phyloP scores from a whole-genome alignment of 2,113 vertebrate species.

The Manacus vitellinus region DNA sequence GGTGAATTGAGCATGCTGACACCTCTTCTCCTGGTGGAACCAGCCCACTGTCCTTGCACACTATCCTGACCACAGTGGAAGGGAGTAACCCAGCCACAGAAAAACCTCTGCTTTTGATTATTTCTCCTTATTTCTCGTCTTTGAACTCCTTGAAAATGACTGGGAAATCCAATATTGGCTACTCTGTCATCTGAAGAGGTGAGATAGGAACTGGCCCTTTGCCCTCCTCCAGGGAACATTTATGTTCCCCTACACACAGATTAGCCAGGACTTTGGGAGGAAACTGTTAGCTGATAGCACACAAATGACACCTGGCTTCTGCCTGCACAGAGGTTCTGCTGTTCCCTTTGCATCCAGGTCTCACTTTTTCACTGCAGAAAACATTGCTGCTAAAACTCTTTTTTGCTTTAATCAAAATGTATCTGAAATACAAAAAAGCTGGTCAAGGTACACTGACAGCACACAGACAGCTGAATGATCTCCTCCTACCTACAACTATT shows the following conservation, averaged over 20 bases:
- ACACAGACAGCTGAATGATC: conserved; percentile 45
- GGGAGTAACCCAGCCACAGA: not conserved
- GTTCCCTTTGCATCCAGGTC: not conserved
- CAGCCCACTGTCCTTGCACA: not conserved
- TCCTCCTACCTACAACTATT: conserved; percentile 66
- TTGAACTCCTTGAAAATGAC: not conserved
- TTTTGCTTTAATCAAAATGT: conserved; percentile 22
- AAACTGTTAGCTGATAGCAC: not conserved
- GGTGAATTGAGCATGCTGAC: not conserved
- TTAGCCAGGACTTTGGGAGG: not conserved
- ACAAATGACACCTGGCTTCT: not conserved
- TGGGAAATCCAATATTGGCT: not conserved
- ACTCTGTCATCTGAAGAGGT: not conserved
- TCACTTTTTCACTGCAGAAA: conserved; percentile 9
- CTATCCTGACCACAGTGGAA: not conserved
- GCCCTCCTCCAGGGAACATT: not conserved
- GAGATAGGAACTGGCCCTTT: not conserved
- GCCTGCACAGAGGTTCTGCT: not conserved
- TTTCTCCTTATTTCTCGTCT: not conserved
- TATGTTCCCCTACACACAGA: not conserved
- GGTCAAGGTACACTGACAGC: conserved; percentile 67
- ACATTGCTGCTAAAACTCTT: not conserved
- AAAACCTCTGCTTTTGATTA: not conserved
- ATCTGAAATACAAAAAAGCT: conserved; percentile 52
- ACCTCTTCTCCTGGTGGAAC: not conserved